Base-by-base conservation (phyloP, 2,797 vertebrate species). In the Chrosomus eos region DNA sequence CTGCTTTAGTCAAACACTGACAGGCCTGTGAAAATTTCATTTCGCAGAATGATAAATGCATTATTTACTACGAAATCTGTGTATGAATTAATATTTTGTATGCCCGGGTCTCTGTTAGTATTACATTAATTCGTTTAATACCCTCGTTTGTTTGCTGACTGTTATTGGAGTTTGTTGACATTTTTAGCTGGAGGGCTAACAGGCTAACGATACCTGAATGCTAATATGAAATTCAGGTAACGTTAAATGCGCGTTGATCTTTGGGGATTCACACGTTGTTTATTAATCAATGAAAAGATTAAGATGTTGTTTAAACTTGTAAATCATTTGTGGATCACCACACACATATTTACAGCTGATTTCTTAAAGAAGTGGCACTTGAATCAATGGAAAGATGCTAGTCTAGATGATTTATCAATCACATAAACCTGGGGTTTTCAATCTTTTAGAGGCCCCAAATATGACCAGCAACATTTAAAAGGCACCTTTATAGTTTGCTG, bases 111-210 rank as follows among this genome's bases (percentile, higher is more conserved):
- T 14, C 8, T 45, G 5, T 33, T n/a, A 53, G 53, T 26, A 4
- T 62, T 64, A 6, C 13, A 26, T 64, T 19, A 0, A 48, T 62
- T 14, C 9, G 43, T 51, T 64, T 60, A 58, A 16, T 6, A 7
- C 40, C n/a, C 1, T 5, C n/a, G 66, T 81, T 60, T 28, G 40
- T 4, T 36, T 75, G 26, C 11, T 75, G 66, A n/a, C 67, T 38
- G 36, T 80, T 58, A 70, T 33, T 77, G 64, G 64, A 70, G 38
- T 75, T 81, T 82, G 72, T 86, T 81, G 78, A 73, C 51, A 81
- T 70, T 2, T 55, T 23, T 82, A 82, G 79, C 79, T 55, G 53
- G 4, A 67, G 21, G 31, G 85, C 85, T 77, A 82, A 62, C 26
- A 36, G 67, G 80, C 73, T 77, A 81, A 80, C 66, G 53, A 31